phyloP scores from a whole-genome alignment of 2,888 invertebrate genomes.

The Dicranocentrus wangi region DNA sequence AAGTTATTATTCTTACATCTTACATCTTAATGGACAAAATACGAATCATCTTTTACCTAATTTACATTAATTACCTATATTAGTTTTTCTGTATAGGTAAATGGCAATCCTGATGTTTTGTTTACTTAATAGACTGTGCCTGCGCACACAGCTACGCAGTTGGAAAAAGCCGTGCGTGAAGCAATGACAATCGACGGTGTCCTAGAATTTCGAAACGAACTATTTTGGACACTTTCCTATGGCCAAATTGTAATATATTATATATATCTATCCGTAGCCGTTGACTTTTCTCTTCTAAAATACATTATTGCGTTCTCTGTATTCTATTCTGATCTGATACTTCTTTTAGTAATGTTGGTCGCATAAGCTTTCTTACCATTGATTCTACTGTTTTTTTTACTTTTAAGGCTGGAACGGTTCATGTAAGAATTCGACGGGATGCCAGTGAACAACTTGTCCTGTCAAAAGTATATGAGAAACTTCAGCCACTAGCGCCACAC shows the following conservation, averaged over 20 bases:
- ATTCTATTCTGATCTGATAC: too few species aligned
- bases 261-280: too few species aligned
- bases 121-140: constrained; percentile 77
- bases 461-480: constrained; percentile 78
- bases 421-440: constrained; percentile 79
- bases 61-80: too few species aligned
- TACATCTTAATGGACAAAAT: too few species aligned
- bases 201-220: constrained; percentile 79
- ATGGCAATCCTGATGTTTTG: too few species aligned
- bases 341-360: too few species aligned
- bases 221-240: constrained; percentile 81
- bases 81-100: too few species aligned
- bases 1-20: background rate
- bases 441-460: constrained; percentile 80
- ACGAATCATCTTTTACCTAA: too few species aligned
- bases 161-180: constrained; percentile 79
- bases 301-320: too few species aligned
- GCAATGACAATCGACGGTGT: constrained; percentile 80
- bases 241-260: constrained; percentile 78
- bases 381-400: too few species aligned
- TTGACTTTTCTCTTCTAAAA: too few species aligned
- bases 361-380: too few species aligned
- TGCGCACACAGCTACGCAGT: constrained; percentile 78
- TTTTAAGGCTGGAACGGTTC: constrained; percentile 78
- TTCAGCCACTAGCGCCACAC: constrained; percentile 78